Base-by-base conservation (phyloP, 2,888 invertebrate genomes). In the Leptopterna dolabrata region DNA sequence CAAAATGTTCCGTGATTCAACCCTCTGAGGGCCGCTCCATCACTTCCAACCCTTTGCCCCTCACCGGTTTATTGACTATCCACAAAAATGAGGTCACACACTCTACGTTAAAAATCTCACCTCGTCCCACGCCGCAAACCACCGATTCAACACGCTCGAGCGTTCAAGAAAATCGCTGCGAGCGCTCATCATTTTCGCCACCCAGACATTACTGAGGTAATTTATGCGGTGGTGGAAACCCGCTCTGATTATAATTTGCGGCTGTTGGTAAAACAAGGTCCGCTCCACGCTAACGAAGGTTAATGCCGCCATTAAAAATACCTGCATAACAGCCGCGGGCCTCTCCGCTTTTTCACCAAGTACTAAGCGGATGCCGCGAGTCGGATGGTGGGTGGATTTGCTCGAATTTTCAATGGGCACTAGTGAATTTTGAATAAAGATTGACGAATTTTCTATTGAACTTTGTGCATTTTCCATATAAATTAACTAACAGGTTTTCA, bases 271-370 rank as follows among this genome's bases (percentile, higher is more conserved):
- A 83, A 83, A 83, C 83, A 83, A 83, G 83, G 71, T 45, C 63
- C 71, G 70, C 83, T 24, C 36, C 36, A 19, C 30, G 71, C 83
- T 83, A 83, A 83, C 83, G 83, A 83, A 70, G 83, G 83, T 83
- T 83, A 83, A 83, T 83, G 43, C 43, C 70, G 63, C 63, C 83
- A 83, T 83, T 83, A 83, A 83, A 83, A 83, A 83, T 83, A 83
- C 83, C 63, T 83, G 83, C 83, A 41, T 36, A 70, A 41, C 11
- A 19, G 9, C 24, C 24, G 27, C 0, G 24, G 47, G 47, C 47
- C 3, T 14, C 47, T 47, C 47, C 13, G 1, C 1, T 1, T 7
- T 63, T 63, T 63, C 24, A 11, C 63, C 24, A 2, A 63, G 9
- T 9, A 2, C 24, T 4, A 51, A 36, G 7, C 7, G 7, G 7